Conservation (phyloP, 2,113 vertebrate genomes). For the Condylura cristata region DNA sequence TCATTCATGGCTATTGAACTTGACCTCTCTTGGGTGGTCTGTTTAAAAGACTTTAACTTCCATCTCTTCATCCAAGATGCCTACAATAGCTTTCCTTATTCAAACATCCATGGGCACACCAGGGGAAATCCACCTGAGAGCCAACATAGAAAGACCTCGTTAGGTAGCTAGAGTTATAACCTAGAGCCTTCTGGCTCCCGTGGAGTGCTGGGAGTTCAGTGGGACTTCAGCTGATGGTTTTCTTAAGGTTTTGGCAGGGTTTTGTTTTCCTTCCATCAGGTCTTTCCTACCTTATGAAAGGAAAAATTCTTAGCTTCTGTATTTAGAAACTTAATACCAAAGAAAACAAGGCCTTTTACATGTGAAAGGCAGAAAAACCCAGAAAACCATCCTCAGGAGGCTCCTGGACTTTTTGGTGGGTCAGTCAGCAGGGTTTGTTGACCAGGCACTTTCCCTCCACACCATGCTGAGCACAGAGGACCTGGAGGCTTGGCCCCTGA, state of each 20-base stretch:
- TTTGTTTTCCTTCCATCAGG: slow-evolving; percentile 55
- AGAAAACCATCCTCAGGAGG: neutral
- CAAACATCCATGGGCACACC: neutral
- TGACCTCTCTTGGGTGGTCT: neutral
- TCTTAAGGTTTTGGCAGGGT: slow-evolving; percentile 59
- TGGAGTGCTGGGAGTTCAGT: slow-evolving; percentile 45
- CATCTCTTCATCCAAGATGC: slow-evolving; percentile 67
- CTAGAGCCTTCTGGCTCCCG: neutral
- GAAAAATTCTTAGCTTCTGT: slow-evolving; percentile 81
- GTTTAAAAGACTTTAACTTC: slow-evolving; percentile 6
- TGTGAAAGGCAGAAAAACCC: slow-evolving; percentile 50
- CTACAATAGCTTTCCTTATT: slow-evolving; percentile 72
- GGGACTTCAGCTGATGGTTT: slow-evolving; percentile 55
- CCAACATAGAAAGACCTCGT: slow-evolving; percentile 67
- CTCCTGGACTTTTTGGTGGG: neutral
- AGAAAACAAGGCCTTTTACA: slow-evolving; percentile 76
- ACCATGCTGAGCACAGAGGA: neutral
- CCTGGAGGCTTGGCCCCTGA: neutral
- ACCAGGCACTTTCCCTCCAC: neutral
- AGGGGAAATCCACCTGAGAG: slow-evolving; percentile 48
- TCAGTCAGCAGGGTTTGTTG: neutral
- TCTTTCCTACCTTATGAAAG: slow-evolving; percentile 81
- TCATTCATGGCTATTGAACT: neutral
- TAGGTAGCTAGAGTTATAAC: slow-evolving; percentile 71
- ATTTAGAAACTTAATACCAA: slow-evolving; percentile 51